A percentile compares a stretch with the other conserved stretches of the same genome.
Evolutionary conservation across 2,113 vertebrate species (phyloP).

Genomic region (Micromys minutus): DNA sequence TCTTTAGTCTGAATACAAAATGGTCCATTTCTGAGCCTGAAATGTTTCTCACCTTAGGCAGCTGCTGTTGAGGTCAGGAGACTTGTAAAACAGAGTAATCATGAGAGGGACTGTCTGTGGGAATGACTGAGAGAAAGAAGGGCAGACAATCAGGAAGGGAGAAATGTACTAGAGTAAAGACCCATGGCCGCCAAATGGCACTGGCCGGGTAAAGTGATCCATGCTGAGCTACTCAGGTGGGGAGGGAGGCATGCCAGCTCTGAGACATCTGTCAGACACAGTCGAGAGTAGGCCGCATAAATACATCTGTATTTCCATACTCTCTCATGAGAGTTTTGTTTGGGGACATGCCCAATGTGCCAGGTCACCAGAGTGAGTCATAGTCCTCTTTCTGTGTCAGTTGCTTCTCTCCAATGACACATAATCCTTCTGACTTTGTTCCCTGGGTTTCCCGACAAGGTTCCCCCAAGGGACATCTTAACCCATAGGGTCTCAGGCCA

Average conservation of each 20-base stretch:
- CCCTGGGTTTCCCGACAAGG: fast-evolving
- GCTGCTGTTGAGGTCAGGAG: neutral
- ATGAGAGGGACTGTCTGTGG: fast-evolving
- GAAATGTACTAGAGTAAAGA: fast-evolving
- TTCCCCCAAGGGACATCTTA: fast-evolving
- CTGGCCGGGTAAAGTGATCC: neutral
- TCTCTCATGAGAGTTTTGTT: neutral
- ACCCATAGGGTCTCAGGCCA: neutral
- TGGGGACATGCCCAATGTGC: neutral
- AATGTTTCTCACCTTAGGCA: neutral
- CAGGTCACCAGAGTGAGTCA: neutral
- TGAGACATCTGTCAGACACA: no score
- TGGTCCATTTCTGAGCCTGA: neutral
- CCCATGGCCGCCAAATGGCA: neutral
- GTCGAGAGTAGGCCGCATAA: no score
- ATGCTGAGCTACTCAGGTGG: neutral
- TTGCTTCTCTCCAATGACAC: neutral
- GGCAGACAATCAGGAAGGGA: fast-evolving
- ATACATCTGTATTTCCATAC: neutral
- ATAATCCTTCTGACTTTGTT: fast-evolving
- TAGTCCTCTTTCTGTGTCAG: neutral
- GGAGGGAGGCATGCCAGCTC: neutral
- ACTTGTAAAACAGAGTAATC: neutral
- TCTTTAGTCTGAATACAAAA: neutral
- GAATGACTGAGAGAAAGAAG: fast-evolving